Conservation (phyloP, 1,140 invertebrate species). For the Fopius arisanus region DNA sequence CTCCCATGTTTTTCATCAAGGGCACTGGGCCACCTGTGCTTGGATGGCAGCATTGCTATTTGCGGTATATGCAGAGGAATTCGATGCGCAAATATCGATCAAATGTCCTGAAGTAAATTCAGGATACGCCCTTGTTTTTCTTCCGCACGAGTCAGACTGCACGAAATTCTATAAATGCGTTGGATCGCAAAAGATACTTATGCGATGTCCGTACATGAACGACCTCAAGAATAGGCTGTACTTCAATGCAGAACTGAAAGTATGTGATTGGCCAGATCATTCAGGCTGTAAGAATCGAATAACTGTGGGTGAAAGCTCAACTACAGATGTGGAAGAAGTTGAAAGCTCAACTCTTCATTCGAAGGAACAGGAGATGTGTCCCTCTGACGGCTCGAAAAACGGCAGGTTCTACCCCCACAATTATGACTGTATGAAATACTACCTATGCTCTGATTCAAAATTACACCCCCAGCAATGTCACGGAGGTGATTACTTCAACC, state of each 20-base stretch:
- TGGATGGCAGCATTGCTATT: background rate
- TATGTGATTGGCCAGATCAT: background rate
- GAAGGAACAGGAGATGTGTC: background rate
- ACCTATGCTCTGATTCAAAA: conserved; percentile 43
- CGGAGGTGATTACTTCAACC: conserved; percentile 62
- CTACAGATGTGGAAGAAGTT: background rate
- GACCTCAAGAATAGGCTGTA: background rate
- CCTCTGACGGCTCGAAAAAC: conserved; percentile 9
- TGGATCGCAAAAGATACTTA: conserved; percentile 30
- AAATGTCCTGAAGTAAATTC: background rate
- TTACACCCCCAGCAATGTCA: conserved; percentile 59
- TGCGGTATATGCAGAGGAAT: background rate
- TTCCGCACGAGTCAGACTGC: conserved; percentile 51
- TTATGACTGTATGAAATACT: conserved; percentile 48
- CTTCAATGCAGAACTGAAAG: background rate
- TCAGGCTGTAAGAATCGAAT: background rate
- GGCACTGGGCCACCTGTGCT: background rate
- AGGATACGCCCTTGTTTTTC: background rate
- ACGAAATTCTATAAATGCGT: conserved; percentile 67
- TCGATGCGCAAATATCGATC: background rate
- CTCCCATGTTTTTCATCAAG: background rate
- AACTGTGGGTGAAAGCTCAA: background rate
- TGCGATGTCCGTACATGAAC: background rate
- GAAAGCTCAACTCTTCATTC: background rate
- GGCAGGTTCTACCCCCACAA: conserved; percentile 27